A percentile compares a stretch with the other conserved stretches of the same genome.
These are phyloP conservation scores for Antechinus stuartii DNA, from an alignment of 2,113 vertebrate genomes.

Conservation along the genomic window DNA sequence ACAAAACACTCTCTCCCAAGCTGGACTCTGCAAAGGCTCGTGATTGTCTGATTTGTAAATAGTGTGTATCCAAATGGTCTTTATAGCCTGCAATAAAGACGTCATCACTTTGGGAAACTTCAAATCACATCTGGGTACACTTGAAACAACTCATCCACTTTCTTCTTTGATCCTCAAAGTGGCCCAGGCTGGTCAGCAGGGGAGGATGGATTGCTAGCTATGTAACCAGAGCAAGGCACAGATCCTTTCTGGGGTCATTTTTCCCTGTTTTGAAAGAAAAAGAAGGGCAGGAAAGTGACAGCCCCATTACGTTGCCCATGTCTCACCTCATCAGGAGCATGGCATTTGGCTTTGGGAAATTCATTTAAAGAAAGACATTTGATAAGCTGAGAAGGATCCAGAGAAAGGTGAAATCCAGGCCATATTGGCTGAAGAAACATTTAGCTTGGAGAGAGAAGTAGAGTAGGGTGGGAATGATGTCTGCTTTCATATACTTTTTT, in stretches of 20 bases:
- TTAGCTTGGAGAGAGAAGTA: neutral
- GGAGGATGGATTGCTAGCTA: neutral
- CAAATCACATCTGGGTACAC: neutral
- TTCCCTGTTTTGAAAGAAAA: neutral
- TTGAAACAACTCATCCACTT: neutral
- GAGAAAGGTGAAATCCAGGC: neutral
- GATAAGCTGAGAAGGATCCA: neutral
- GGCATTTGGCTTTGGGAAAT: neutral
- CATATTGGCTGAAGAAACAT: neutral
- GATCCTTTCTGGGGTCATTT: neutral
- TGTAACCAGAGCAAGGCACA: neutral
- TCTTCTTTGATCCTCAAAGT: neutral
- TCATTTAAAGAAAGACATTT: neutral
- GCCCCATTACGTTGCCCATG: neutral
- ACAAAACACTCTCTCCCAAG: neutral
- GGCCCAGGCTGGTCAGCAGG: neutral
- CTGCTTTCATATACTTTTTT: neutral
- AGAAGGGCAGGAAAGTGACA: neutral
- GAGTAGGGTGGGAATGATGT: neutral
- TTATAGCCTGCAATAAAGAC: neutral
- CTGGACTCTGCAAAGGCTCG: neutral
- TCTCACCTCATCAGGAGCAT: neutral
- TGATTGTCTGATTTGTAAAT: neutral
- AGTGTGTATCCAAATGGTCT: neutral
- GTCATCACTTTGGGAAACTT: neutral